Evolutionary conservation across 2,888 invertebrate species (phyloP), one percentile per base, ranked within the genome.

Genomic region (Papilio protenor): DNA sequence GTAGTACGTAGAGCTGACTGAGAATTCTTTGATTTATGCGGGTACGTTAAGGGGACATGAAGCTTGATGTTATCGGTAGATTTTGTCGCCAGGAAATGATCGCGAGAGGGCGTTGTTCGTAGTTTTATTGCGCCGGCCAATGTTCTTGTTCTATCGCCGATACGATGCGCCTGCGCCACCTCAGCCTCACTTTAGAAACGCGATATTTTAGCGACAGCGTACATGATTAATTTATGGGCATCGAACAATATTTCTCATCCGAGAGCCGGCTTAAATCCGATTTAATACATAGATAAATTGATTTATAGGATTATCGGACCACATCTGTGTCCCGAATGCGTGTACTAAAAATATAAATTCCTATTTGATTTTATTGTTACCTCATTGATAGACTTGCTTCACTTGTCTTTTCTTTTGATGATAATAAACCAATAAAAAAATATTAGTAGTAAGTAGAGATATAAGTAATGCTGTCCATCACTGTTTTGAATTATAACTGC

Each of bases 181-280:
- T 84, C 84, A 83, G 82, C 85, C 86, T 87, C 89, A 87, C 88
- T 86, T 86, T 86, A 87, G 88, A 88, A 93, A 90, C 88, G 90
- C 92, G 88, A 93, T 92, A 94, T 92, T 93, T 94, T 91, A 93
- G 93, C 93, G 94, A 94, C 93, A 92, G 93, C 90, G 87, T 91
- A 94, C 94, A 94, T 94, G 94, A 94, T 94, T 94, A 93, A 94
- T 94, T 94, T 94, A 94, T 94, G 87, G 92, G 88, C 83, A 87
- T 83, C 88, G 89, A 91, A 92, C 89, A 87, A 90, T 91, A 91
- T 91, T 90, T 88, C 84, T 88, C 88, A 86, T 87, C 89, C 84
- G 83, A 86, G 85, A 87, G 86, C 87, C 83, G 86, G 86, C 87
- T 87, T 89, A 91, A 90, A 90, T 91, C 87, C 88, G 92, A 93